Evolutionary conservation across 2,113 vertebrate species (phyloP).

Genomic region (Drymodes brunneopygia): DNA sequence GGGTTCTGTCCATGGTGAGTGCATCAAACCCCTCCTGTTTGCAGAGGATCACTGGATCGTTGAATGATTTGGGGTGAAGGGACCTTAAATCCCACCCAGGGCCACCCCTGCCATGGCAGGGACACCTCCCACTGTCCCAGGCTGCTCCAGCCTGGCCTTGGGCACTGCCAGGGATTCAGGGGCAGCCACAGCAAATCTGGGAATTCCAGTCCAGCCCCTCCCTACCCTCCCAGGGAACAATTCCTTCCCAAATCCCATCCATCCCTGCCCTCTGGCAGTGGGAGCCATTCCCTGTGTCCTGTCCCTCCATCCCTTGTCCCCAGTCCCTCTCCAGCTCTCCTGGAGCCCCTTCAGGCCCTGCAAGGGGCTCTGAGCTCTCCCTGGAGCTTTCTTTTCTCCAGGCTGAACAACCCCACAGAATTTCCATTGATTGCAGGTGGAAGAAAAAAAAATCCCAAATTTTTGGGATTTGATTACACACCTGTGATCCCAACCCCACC

Average conservation of each 20-base stretch:
- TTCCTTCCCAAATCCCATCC: not conserved
- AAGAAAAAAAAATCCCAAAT: no score
- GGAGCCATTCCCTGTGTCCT: not conserved
- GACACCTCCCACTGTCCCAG: not conserved
- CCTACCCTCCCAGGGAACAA: not conserved
- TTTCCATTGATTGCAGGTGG: not conserved
- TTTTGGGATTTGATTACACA: accelerated
- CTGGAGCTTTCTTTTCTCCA: not conserved
- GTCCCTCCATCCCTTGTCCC: not conserved
- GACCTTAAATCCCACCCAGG: accelerated
- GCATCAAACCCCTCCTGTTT: not conserved
- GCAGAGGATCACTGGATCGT: not conserved
- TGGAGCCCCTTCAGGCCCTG: not conserved
- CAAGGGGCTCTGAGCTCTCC: not conserved
- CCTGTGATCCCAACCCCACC: not conserved
- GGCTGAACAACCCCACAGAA: accelerated
- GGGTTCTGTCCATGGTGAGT: not conserved
- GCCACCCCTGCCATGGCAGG: not conserved
- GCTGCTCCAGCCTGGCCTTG: not conserved
- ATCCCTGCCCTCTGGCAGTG: not conserved
- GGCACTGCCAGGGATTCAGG: not conserved
- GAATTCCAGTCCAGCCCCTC: not conserved
- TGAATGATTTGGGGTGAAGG: not conserved
- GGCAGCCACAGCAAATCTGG: not conserved
- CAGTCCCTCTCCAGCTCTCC: not conserved